Percentiles rank a stretch among this genome's conserved stretches.
phyloP scores from a whole-genome alignment of 2,113 vertebrate species.

The Nannobrachium achirus region DNA sequence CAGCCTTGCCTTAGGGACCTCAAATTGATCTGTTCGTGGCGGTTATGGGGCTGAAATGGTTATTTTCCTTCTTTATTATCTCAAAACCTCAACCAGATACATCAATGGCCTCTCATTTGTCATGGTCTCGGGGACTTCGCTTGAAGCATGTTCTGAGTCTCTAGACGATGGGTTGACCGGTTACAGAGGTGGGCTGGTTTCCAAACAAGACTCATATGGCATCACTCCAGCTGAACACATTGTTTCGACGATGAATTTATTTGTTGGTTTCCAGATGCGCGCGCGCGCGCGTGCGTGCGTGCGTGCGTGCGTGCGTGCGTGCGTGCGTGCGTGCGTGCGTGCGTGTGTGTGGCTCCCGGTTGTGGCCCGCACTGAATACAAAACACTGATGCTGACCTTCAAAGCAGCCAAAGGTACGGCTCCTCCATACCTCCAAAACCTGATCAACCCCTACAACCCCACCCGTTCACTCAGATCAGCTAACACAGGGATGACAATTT shows the following conservation, averaged over 20 bases:
- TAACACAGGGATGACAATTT: no score
- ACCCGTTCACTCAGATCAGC: no score
- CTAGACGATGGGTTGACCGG: background rate
- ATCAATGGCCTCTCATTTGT: background rate
- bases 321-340: no score
- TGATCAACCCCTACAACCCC: no score
- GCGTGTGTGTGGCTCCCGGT: no score
- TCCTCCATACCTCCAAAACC: no score
- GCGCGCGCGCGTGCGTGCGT: no score
- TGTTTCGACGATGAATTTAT: slow-evolving; percentile 32
- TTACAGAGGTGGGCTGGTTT: slow-evolving; percentile 5
- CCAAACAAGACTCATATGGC: slow-evolving; percentile 15
- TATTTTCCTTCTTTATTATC: background rate
- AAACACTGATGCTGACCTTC: no score
- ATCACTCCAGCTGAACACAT: slow-evolving; percentile 28
- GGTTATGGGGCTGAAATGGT: slow-evolving; percentile 3
- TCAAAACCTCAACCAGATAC: background rate
- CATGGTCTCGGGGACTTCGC: no score
- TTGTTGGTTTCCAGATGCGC: slow-evolving; percentile 57
- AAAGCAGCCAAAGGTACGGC: no score
- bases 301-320: no score
- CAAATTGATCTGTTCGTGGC: slow-evolving; percentile 37
- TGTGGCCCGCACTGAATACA: no score
- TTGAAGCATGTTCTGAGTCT: background rate
- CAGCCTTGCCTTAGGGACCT: slow-evolving; percentile 26